Evolutionary conservation across 1,140 invertebrate genomes (phyloP), one percentile per base, ranked within the genome.

Genomic region (Eumeta japonica): DNA sequence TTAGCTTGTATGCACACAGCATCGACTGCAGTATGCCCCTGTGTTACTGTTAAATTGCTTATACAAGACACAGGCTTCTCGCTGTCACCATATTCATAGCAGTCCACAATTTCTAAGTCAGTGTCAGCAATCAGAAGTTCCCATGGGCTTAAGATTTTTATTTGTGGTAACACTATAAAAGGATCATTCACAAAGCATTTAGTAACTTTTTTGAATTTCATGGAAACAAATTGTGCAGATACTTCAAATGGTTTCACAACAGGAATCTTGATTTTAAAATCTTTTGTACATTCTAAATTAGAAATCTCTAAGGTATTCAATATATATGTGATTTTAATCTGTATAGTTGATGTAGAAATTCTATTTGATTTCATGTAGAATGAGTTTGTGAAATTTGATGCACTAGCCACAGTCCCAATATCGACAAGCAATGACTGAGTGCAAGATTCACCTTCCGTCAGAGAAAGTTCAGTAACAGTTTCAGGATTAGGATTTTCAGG

Each of bases 171-270:
- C n/a, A 85, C 68, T 41, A 85, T 79, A 51, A 87, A 83, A 10
- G 82, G 73, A 58, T 87, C 85, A 49, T 79, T 76, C 19, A 83
- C 76, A 63, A 83, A 86, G 46, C 81, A 81, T 55, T 84, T 85
- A 3, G 78, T 72, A 39, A 86, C 67, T 27, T 81, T 75, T 55
- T 83, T 82, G 49, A 86, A 86, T 39, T 81, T 71, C 46, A 77
- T 77, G 18, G 83, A 80, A 28, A 82, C 77, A 76, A 83, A 87
- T 52, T 81, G 81, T n/a, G 83, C 81, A 2, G 75, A 66, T 7
- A 87, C 74, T 51, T 86, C 84, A 63, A 88, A 86, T 30, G 85
- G 84, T 53, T 86, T 84, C 1, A 83, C 78, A 9, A 85, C 79
- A 45, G 81, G 71, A 20, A 87, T 71, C 45, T 78, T 74, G 43